Conservation (phyloP, 2,113 vertebrate species). For the Catharus bicknelli region DNA sequence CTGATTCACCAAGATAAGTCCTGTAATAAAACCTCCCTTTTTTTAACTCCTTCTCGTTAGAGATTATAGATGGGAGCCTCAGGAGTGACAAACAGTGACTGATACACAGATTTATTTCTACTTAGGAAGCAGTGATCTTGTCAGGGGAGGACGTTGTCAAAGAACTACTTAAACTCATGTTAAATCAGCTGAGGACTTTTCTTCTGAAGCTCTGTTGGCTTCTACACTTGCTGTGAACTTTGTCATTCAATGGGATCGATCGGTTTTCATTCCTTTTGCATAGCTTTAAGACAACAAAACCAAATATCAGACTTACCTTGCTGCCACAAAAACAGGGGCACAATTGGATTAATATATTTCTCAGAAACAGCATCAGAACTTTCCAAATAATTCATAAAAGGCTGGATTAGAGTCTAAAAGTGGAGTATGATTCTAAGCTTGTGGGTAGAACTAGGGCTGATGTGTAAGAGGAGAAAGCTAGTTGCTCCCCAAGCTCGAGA, state of each 20-base stretch:
- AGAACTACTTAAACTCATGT: not conserved
- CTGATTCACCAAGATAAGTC: constrained; percentile 1
- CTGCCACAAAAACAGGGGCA: not conserved
- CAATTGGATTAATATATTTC: not conserved
- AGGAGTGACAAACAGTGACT: not conserved
- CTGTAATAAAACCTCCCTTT: not conserved
- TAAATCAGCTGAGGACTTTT: not conserved
- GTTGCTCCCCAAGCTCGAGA: not conserved
- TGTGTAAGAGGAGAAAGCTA: not conserved
- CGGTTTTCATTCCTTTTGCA: not conserved
- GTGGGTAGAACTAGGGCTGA: not conserved
- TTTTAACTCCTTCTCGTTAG: not conserved
- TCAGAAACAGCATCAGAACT: not conserved
- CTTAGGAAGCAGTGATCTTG: not conserved
- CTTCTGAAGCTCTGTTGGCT: not conserved
- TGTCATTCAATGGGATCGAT: not conserved
- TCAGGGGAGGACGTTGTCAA: not conserved
- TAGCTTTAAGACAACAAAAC: not conserved
- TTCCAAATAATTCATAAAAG: not conserved
- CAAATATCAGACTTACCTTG: not conserved
- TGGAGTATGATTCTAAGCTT: not conserved
- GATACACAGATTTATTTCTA: not conserved
- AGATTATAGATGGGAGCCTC: not conserved
- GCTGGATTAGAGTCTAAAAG: not conserved
- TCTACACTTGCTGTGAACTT: not conserved